Evolutionary conservation across 2,888 invertebrate genomes (phyloP), one percentile per base, ranked within the genome.

Genomic region (Hoplodrina ambigua): DNA sequence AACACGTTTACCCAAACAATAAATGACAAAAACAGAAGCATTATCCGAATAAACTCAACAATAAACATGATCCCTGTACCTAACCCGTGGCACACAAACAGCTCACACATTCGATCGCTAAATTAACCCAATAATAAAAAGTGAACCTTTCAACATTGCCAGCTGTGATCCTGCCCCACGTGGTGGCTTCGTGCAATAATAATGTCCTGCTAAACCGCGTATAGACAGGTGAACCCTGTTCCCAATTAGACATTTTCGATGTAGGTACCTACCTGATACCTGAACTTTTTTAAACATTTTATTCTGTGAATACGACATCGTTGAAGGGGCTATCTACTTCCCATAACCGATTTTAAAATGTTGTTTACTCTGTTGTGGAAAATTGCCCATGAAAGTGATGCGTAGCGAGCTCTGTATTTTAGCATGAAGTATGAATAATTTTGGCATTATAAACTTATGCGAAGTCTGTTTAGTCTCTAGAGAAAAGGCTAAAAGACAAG

Each of bases 111-210:
- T 61, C 73, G 55, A 78, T 67, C 69, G 71, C 57, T 67, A 73
- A 80, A 82, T 73, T 71, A 84, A 71, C 60, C 65, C 65, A 62
- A 75, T 79, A 81, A 84, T 81, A 83, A 81, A 80, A 85, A 80
- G 62, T 75, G 37, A 56, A 83, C 78, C 78, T 73, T 85, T 72
- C 58, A 61, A 69, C 59, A 50, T 70, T 55, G 67, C 67, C 82
- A 80, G 73, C 65, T 84, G 81, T 60, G 75, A 58, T 71, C 58
- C 65, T 33, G 25, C 57, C 55, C 62, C 57, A 49, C 61, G 55
- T 81, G 63, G 69, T 68, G 54, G 64, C 54, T 55, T 69, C 68
- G 62, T 81, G 78, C 78, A 84, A 81, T 82, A 84, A 81, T 85
- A 82, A 86, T 85, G 75, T 71, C 62, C 69, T 66, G 71, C 66